These are phyloP conservation scores for Osmerus eperlanus DNA, from an alignment of 2,113 vertebrate species.

Conservation along the genomic window DNA sequence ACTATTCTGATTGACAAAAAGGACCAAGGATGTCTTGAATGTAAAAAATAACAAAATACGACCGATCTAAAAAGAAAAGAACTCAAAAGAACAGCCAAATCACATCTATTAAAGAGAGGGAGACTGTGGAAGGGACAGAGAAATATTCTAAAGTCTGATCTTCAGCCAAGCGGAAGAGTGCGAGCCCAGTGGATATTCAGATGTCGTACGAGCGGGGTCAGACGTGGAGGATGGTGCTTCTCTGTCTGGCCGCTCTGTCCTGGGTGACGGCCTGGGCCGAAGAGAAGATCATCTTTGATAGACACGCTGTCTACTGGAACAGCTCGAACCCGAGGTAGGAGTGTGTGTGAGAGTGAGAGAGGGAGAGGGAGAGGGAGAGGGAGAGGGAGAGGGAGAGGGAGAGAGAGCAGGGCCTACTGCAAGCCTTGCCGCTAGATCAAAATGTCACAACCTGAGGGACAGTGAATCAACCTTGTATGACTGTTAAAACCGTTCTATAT, in stretches of 20 bases:
- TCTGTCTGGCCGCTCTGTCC: constrained; percentile 68
- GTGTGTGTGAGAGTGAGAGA: constrained; percentile 5
- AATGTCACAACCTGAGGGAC: too few relatives aligned
- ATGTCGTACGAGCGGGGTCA: constrained; percentile 53
- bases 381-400: too few relatives aligned
- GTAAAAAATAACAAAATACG: constrained; percentile 50
- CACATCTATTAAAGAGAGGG: not conserved
- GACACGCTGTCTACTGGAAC: constrained; percentile 78
- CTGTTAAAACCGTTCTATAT: too few relatives aligned
- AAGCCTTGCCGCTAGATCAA: too few relatives aligned
- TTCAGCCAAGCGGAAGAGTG: not conserved
- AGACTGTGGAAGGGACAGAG: too few relatives aligned
- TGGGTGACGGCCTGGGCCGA: constrained; percentile 72
- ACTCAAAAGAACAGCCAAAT: not conserved
- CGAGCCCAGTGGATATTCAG: constrained; percentile 22
- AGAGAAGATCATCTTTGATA: constrained; percentile 76
- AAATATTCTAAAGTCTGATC: too few relatives aligned
- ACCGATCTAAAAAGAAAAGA: constrained; percentile 16
- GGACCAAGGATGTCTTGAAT: constrained; percentile 37
- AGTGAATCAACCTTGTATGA: too few relatives aligned
- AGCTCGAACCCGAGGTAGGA: constrained; percentile 77
- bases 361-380: not conserved
- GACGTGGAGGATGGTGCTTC: constrained; percentile 59
- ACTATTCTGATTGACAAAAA: not conserved
- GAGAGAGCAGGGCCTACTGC: too few relatives aligned